phyloP scores from a whole-genome alignment of 2,888 invertebrate genomes.

The Pollenia griseotomentosa region DNA sequence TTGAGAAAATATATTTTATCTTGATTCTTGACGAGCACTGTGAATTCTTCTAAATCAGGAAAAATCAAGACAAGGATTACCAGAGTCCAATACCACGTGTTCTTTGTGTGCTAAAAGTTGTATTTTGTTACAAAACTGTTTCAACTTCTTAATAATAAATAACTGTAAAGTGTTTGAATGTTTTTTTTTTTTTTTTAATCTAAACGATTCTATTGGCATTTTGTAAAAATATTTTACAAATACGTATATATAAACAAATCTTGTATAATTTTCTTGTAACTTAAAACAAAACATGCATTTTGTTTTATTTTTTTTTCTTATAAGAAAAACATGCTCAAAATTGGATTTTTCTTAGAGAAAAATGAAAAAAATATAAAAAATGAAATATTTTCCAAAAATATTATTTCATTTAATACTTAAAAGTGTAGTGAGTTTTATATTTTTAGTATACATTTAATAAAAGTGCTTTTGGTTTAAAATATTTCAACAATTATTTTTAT shows the following conservation, averaged over 20 bases:
- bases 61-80: too few species aligned
- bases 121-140: too few species aligned
- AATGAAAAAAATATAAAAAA: neutral
- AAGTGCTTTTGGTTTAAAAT: constrained; percentile 46
- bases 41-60: too few species aligned
- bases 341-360: constrained; percentile 17
- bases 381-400: constrained; percentile 22
- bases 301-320: constrained; percentile 38
- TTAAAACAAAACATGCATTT: constrained; percentile 63
- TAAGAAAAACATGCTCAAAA: constrained; percentile 50
- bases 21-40: too few species aligned
- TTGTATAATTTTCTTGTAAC: constrained; percentile 8
- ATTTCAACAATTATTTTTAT: constrained; percentile 44
- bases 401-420: constrained; percentile 22
- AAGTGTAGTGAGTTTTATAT: neutral
- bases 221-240: neutral
- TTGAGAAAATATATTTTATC: too few species aligned
- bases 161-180: too few species aligned
- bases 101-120: too few species aligned
- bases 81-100: too few species aligned
- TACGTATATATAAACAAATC: neutral
- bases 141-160: too few species aligned
- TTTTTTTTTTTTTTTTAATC: neutral
- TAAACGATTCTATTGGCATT: constrained; percentile 23
- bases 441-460: constrained; percentile 51